A percentile compares a stretch with the other conserved stretches of the same genome.
Evolutionary conservation across 2,797 vertebrate genomes (phyloP).

Genomic region (Alectoris magna): DNA sequence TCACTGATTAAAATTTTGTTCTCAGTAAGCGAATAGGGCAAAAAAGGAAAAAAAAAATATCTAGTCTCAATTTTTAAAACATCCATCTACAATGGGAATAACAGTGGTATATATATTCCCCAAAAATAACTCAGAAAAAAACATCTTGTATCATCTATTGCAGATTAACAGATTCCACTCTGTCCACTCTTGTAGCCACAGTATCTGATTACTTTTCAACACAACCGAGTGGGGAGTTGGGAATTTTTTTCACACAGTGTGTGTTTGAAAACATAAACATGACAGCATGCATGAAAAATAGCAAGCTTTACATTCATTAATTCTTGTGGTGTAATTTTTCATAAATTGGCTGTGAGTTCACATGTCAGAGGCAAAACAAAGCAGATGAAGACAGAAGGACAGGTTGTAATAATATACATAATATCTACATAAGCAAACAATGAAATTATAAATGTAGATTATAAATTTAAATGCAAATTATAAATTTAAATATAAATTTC

Average conservation of each 20-base stretch:
- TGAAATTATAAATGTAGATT: neutral
- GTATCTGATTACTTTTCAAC: neutral
- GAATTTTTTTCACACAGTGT: neutral
- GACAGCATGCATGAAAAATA: neutral
- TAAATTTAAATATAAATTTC: neutral
- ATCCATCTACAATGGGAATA: neutral
- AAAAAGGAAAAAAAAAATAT: neutral
- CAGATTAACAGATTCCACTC: neutral
- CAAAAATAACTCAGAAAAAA: neutral
- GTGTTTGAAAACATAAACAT: neutral
- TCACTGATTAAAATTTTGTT: neutral
- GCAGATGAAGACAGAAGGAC: neutral
- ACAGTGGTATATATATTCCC: neutral
- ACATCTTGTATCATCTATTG: neutral
- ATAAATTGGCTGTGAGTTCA: neutral
- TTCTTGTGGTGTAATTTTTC: neutral
- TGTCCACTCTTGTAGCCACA: neutral
- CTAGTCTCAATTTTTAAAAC: neutral
- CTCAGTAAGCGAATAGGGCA: neutral
- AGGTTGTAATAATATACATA: neutral
- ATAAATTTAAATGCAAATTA: too few relatives aligned
- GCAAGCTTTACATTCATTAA: neutral
- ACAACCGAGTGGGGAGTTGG: rapidly evolving
- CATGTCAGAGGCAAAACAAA: neutral
- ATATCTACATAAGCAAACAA: neutral